These are phyloP conservation scores for Anoura caudifer DNA, from an alignment of 2,113 vertebrate genomes.

Conservation along the genomic window DNA sequence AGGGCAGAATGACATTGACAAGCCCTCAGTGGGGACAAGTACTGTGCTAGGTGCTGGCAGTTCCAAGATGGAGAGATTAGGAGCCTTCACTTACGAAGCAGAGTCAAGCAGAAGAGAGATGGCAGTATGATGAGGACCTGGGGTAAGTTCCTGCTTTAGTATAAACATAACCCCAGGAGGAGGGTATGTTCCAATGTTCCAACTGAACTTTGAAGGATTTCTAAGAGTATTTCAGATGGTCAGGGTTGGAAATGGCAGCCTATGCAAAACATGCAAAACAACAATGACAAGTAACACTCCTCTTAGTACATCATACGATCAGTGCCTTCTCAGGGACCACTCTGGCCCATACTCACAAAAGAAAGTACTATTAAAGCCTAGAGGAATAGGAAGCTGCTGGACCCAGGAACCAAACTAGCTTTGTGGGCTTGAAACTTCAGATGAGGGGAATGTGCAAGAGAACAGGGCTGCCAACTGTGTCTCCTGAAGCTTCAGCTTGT, in stretches of 20 bases:
- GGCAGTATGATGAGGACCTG: neutral
- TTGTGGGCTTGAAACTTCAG: neutral
- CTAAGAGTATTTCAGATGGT: neutral
- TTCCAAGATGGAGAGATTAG: neutral
- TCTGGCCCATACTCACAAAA: neutral
- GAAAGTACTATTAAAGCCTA: neutral
- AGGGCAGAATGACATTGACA: neutral
- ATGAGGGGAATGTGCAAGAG: neutral
- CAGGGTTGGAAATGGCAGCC: neutral
- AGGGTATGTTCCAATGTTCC: neutral
- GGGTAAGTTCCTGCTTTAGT: neutral
- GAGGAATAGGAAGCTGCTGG: neutral
- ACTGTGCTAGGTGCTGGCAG: neutral
- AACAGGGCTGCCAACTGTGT: neutral
- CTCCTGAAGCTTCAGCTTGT: neutral
- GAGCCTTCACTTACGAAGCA: neutral
- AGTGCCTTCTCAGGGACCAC: neutral
- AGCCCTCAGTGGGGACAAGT: neutral
- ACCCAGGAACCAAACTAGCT: neutral
- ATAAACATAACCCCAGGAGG: neutral
- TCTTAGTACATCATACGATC: neutral
- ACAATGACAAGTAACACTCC: no score
- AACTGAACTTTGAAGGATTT: neutral
- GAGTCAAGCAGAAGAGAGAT: neutral
- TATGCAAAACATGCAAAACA: neutral